Evolutionary conservation across 2,888 invertebrate species (phyloP), one percentile per base, ranked within the genome.

Genomic region (Celastrina argiolus): DNA sequence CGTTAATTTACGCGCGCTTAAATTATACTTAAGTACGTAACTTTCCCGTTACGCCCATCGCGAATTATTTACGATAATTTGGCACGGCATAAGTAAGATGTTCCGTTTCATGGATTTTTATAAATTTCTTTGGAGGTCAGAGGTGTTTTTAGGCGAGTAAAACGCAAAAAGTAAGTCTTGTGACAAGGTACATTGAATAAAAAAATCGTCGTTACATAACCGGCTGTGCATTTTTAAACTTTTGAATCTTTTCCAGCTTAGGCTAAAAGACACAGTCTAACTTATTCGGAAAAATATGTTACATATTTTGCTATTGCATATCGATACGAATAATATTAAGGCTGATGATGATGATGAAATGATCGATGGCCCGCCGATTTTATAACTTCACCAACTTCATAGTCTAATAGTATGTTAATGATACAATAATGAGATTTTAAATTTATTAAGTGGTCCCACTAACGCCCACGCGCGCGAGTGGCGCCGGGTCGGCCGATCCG

Each of bases 51-150:
- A 71, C 69, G 56, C 68, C 66, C 58, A 69, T 67, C 70, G 68
- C 66, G 73, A 76, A 76, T 74, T 71, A 73, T 74, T 75, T 74
- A 70, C 67, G 59, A 70, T 70, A 68, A 72, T 72, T 70, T 68
- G 59, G 67, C 68, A 68, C 69, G 59, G 63, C 61, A 67, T 58
- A 70, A 71, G 64, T 70, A 59, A 70, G 67, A 69, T 67, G 66
- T 66, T 58, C 41, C 59, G 41, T 41, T 41, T 66, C 59, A 41
- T 18, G 58, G 22, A 42, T 39, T 34, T 56, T 31, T 51, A 51
- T 51, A 26, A 51, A 22, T 51, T 31, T 22, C 12, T 51, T 26
- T 22, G 22, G 51, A 26, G 51, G 51, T 51, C 51, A 51, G 51
- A 51, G 51, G 22, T 51, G 1, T 36, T 36, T 36, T 36, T 12